A percentile compares a stretch with the other conserved stretches of the same genome.
phyloP scores from a whole-genome alignment of 2,113 vertebrate genomes.

The Pitta sordida region DNA sequence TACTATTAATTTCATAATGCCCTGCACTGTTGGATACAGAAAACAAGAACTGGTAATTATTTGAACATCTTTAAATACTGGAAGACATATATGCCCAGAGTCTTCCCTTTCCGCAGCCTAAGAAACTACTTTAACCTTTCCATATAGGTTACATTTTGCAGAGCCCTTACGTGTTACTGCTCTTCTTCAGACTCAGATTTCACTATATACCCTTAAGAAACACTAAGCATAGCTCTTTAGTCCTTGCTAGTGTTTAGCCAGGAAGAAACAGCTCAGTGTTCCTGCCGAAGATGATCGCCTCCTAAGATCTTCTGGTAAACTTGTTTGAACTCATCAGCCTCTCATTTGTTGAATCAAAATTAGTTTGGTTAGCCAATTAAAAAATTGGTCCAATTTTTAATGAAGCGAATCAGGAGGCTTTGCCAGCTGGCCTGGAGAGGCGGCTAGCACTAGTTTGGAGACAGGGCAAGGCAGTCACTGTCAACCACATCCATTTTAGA shows the following conservation, averaged over 20 bases:
- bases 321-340: not conserved
- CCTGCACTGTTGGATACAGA: not conserved
- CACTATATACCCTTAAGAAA: not conserved
- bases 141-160: not conserved
- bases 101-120: not conserved
- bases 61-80: not conserved
- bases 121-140: not conserved
- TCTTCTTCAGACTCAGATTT: not conserved
- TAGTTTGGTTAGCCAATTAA: not conserved
- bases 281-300: not conserved
- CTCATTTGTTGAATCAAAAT: not conserved
- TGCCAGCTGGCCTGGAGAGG: not conserved
- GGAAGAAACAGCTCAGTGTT: not conserved
- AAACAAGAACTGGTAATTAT: not conserved
- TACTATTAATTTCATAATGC: not conserved
- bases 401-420: not conserved
- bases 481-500: not conserved
- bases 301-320: not conserved
- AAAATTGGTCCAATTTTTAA: not conserved
- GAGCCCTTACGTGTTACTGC: not conserved
- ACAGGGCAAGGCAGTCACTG: not conserved
- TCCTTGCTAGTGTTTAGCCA: not conserved
- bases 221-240: not conserved
- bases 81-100: not conserved
- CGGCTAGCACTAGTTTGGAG: not conserved